Evolutionary conservation across 2,888 invertebrate genomes (phyloP), one percentile per base, ranked within the genome.

Genomic region (Antheraea assamensis): DNA sequence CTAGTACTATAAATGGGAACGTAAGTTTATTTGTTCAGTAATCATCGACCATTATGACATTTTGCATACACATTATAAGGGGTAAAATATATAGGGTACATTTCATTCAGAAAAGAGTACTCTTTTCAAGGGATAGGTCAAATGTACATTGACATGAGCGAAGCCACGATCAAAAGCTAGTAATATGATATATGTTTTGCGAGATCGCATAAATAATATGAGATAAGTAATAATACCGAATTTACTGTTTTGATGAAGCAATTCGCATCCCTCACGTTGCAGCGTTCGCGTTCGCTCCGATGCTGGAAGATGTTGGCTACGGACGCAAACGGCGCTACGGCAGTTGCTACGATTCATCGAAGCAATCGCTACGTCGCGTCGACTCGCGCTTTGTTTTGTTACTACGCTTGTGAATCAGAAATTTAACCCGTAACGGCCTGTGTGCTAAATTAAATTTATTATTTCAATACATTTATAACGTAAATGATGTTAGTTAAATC

Each of bases 311-410:
- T 35, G 21, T 21, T 68, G n/a, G 35, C 68, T 68, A 35, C 68
- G 66, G 31, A 17, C 66, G 58, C 24, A 24, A 58, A 30, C n/a
- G n/a, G 10, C 68, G 87, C 85, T 90, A 87, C 88, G 88, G 89
- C 92, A 94, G 93, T 94, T 85, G 80, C 87, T 91, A 91, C 92
- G 90, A 81, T 82, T 78, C 90, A 92, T 90, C 90, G 92, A 83
- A 78, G 82, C 81, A 84, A 75, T 77, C 80, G 88, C 89, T 90
- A 90, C 90, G 81, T 80, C 80, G 90, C 90, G 81, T 80, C 80
- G 90, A 91, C 89, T 91, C 91, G 90, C 79, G 68, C 35, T 21
- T 24, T 58, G 58, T 31, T 66, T 35, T 68, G 68, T 35, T 68
- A 68, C 68, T 68, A 68, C 68, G 68, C 10, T 35, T 68, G n/a